Base-by-base conservation (phyloP, 2,113 vertebrate species). In the Seriola rivoliana region DNA sequence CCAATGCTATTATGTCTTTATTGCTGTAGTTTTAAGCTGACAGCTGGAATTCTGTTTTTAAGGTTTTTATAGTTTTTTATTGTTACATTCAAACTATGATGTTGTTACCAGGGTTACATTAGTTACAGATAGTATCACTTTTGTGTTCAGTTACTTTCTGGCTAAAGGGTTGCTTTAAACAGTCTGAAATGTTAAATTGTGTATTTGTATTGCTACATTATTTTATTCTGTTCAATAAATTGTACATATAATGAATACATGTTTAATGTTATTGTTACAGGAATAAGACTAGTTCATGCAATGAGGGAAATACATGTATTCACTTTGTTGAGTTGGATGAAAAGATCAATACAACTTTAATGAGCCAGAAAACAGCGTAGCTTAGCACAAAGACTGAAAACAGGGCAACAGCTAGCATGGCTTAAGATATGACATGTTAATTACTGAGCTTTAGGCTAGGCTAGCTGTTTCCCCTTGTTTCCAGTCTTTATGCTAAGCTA, bases 191-290 rank as follows among this genome's bases (percentile, higher is more conserved):
- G 21, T 57, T 63, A 13, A 46, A 54, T 64, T 11, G 9, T 65
- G 16, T 50, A 17, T 32, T 63, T 42, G 17, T 50, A 16, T 52
- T 64, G 8, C 11, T 11, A 65, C 16, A 62, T 13, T 57, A 44
- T 57, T 54, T 54, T 55, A 58, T 60, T 58, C 4, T 83, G 4
- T 48, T 77, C 25, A 80, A 69, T 83, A 80, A 70, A 83, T 36
- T 77, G 5, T 50, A 16, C 25, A 11, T 63, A 46, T 59, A 52
- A 25, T 58, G 7, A 63, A 21, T 32, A 1, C 10, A 11, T 52
- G 50, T 3, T 19, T 50, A 3, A 17, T 19, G 48, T 40, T 46
- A 12, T 0, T 36, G 34, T 42, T 44, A 62, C 23, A 38, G 8
- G 1, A 17, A 3, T 67, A 76, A 32, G 0, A 5, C 23, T n/a